Percentiles rank a stretch among this genome's conserved stretches.
phyloP scores from a whole-genome alignment of 2,797 vertebrate genomes.

The Xiphophorus birchmanni region DNA sequence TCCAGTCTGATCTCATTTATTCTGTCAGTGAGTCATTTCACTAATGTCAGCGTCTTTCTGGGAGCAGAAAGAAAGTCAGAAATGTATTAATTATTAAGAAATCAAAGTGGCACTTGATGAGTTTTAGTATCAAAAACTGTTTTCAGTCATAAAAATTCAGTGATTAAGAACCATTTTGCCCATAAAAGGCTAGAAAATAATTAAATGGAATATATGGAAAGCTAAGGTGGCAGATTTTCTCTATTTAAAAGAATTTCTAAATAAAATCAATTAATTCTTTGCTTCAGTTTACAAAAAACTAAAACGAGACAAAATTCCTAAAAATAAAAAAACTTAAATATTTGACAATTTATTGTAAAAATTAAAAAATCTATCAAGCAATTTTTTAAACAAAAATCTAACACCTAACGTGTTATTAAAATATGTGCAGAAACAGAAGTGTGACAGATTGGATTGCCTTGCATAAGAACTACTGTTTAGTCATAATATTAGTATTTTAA shows the following conservation, averaged over 20 bases:
- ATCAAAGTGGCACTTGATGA: background rate
- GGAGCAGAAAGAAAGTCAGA: background rate
- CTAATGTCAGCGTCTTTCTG: slow-evolving; percentile 5
- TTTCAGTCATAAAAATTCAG: background rate
- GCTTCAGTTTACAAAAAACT: background rate
- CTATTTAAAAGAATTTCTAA: background rate
- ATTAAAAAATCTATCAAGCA: background rate
- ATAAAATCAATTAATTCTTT: background rate
- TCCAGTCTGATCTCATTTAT: slow-evolving; percentile 8
- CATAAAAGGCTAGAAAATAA: background rate
- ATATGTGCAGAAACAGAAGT: background rate
- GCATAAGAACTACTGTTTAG: background rate
- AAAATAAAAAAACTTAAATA: background rate
- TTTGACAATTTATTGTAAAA: background rate
- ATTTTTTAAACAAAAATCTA: background rate
- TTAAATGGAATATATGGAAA: background rate
- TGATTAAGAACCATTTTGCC: background rate
- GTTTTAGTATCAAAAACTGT: background rate
- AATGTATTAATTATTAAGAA: background rate
- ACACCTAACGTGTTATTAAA: background rate
- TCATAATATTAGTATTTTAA: background rate
- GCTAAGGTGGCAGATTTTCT: background rate
- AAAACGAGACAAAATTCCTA: background rate
- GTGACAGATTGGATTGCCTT: background rate
- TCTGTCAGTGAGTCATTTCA: slow-evolving; percentile 1